A percentile compares a stretch with the other conserved stretches of the same genome.
These are phyloP conservation scores for Rhagonycha fulva DNA, from an alignment of 2,888 invertebrate genomes.

Conservation along the genomic window DNA sequence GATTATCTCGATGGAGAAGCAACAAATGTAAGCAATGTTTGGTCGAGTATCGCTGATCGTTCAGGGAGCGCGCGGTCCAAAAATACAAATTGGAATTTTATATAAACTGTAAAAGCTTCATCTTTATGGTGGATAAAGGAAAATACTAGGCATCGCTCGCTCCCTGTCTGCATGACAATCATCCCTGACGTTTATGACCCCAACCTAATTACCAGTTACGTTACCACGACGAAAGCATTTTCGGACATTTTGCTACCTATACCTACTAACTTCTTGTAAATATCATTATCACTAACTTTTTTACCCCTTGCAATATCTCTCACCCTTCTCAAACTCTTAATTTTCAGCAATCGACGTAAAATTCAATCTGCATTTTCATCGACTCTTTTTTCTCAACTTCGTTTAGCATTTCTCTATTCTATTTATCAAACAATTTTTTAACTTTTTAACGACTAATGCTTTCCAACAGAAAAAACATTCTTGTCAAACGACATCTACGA, in stretches of 20 bases:
- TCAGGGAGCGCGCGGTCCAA: conserved; percentile 43
- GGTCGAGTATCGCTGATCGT: conserved; percentile 19
- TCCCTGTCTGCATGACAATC: conserved; percentile 40
- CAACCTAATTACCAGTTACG: neutral
- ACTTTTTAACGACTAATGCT: conserved; percentile 37
- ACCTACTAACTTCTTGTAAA: neutral
- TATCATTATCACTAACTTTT: neutral
- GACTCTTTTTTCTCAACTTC: neutral
- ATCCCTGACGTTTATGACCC: conserved; percentile 1
- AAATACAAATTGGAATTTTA: conserved; percentile 18
- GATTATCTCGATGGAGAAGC: conserved; percentile 87
- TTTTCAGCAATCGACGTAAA: neutral
- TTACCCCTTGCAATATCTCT: neutral
- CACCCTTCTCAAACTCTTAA: neutral
- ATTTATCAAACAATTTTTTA: neutral
- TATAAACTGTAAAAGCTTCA: neutral
- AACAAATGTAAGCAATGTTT: conserved; percentile 75
- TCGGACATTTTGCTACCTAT: neutral
- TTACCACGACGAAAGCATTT: neutral
- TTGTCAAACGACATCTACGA: conserved; percentile 89
- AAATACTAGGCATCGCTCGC: conserved; percentile 46
- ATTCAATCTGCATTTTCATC: neutral
- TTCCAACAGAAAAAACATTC: conserved; percentile 72
- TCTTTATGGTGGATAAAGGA: conserved; percentile 20
- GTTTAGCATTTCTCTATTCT: neutral